Percentiles rank a stretch among this genome's conserved stretches.
These are phyloP conservation scores for Nemotelus pantherinus DNA, from an alignment of 2,888 invertebrate genomes.

Conservation along the genomic window DNA sequence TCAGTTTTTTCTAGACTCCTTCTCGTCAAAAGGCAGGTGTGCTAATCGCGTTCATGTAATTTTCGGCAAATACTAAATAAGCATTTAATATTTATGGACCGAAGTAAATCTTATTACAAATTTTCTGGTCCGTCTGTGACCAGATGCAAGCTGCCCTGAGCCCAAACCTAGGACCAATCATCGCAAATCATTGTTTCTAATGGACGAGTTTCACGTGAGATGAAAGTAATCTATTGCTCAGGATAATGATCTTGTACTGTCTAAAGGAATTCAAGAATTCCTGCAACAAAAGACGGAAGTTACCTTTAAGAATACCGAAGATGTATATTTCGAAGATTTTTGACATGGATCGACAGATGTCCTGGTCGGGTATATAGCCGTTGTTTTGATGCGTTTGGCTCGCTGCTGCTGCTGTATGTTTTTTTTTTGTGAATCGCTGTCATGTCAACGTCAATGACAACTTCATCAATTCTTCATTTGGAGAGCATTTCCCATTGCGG, in stretches of 20 bases:
- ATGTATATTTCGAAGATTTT: slow-evolving; percentile 15
- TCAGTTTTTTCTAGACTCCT: too few relatives aligned
- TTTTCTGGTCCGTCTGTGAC: slow-evolving; percentile 9
- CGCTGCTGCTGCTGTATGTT: neutral
- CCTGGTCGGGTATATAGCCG: neutral
- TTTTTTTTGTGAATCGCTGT: slow-evolving; percentile 7
- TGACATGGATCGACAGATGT: slow-evolving; percentile 34
- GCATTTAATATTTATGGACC: slow-evolving; percentile 41
- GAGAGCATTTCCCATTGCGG: too few relatives aligned
- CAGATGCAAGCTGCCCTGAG: slow-evolving; percentile 8
- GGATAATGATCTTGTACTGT: slow-evolving; percentile 32
- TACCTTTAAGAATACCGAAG: slow-evolving; percentile 29
- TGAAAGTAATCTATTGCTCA: slow-evolving; percentile 37
- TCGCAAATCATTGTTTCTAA: slow-evolving; percentile 35
- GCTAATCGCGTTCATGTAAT: neutral
- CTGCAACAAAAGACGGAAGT: slow-evolving; percentile 39
- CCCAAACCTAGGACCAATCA: slow-evolving; percentile 9
- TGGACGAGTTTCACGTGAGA: slow-evolving; percentile 16
- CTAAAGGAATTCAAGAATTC: neutral
- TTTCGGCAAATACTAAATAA: slow-evolving; percentile 31
- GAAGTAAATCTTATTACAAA: slow-evolving; percentile 30
- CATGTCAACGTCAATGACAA: slow-evolving; percentile 39
- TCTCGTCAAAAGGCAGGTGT: slow-evolving; percentile 6
- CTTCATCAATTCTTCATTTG: slow-evolving; percentile 38
- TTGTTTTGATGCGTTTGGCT: neutral